phyloP scores from a whole-genome alignment of 2,888 invertebrate species.

The Noctua fimbriata region DNA sequence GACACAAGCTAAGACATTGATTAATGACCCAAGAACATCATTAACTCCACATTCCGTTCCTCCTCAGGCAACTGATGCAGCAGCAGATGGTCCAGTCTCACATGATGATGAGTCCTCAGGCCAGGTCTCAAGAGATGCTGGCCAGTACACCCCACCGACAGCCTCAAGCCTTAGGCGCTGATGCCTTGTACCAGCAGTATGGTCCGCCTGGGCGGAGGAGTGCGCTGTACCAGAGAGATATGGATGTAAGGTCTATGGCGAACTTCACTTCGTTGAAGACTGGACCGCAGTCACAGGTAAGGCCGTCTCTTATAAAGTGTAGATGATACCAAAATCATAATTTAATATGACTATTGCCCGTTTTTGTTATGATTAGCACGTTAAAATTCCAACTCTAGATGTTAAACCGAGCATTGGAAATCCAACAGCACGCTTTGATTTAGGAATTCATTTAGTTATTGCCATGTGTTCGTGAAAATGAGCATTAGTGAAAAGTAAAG shows the following conservation, averaged over 20 bases:
- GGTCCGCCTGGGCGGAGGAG: conserved; percentile 86
- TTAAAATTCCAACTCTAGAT: neutral
- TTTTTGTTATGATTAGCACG: too few species aligned
- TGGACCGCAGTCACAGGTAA: conserved; percentile 84
- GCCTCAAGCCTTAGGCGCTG: conserved; percentile 85
- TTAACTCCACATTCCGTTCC: neutral
- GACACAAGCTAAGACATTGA: conserved; percentile 15
- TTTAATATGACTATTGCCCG: neutral
- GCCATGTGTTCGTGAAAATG: neutral
- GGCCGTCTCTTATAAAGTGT: neutral
- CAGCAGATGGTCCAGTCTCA: conserved; percentile 89
- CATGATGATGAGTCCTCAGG: conserved; percentile 87
- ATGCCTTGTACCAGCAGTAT: conserved; percentile 88
- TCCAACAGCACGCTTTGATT: neutral
- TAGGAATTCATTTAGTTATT: neutral
- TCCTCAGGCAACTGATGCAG: conserved; percentile 85
- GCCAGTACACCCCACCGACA: conserved; percentile 83
- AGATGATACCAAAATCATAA: neutral
- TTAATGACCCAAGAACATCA: conserved; percentile 9
- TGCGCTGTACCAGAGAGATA: conserved; percentile 85
- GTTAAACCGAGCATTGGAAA: neutral
- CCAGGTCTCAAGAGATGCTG: conserved; percentile 91
- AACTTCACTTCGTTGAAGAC: conserved; percentile 87
- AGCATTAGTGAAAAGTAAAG: neutral
- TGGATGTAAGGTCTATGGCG: conserved; percentile 86